Percentiles rank a stretch among this genome's conserved stretches.
Conservation (phyloP, 2,113 vertebrate genomes). For the Cynopterus brachyotis region DNA sequence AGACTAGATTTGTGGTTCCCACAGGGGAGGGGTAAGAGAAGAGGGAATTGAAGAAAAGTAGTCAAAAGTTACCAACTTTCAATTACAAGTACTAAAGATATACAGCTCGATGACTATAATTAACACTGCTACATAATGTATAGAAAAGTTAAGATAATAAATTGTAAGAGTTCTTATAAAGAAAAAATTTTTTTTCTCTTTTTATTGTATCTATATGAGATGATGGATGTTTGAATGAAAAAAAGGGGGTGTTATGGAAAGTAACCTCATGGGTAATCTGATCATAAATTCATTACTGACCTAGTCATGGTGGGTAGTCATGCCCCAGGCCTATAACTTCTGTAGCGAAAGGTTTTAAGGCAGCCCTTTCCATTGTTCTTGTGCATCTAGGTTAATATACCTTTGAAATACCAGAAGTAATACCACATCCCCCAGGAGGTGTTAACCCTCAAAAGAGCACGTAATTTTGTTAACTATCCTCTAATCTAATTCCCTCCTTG, state of each 20-base stretch:
- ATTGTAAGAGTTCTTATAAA: background rate
- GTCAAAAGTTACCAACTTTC: background rate
- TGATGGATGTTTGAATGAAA: background rate
- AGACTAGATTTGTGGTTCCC: background rate
- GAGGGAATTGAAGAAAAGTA: background rate
- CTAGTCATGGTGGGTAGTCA: background rate
- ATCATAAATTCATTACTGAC: background rate
- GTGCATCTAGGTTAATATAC: no score
- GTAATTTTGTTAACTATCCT: no score
- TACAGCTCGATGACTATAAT: background rate
- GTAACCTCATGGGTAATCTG: background rate
- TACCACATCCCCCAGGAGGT: background rate
- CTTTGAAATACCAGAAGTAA: background rate
- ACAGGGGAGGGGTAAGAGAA: background rate
- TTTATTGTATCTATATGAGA: background rate
- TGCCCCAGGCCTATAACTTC: background rate
- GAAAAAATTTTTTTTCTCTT: background rate
- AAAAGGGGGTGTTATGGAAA: background rate
- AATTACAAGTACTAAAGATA: background rate
- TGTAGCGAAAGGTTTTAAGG: background rate
- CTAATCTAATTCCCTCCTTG: background rate
- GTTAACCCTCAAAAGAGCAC: no score
- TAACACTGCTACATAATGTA: background rate
- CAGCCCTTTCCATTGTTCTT: no score
- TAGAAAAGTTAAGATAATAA: no score